Evolutionary conservation across 2,797 vertebrate species (phyloP), one percentile per base, ranked within the genome.

Genomic region (Manis crassicaudata): DNA sequence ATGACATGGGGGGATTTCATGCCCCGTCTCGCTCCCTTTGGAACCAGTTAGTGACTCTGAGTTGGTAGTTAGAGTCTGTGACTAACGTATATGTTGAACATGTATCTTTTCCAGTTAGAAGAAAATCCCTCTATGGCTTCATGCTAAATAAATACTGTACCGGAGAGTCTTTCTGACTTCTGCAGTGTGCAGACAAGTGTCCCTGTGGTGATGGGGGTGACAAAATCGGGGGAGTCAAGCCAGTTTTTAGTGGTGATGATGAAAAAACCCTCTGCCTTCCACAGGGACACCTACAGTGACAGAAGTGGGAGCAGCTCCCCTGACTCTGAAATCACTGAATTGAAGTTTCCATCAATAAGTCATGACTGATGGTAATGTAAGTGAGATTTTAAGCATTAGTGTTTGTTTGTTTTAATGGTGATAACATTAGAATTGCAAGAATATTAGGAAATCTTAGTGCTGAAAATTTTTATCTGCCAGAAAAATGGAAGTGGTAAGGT

Each of bases 261-360:
- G 46, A 95, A 29, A 92, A 75, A 77, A 13, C 62, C 25, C 0
- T 96, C 62, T 97, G 37, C 5, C 63, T 76, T 90, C 88, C 88
- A 13, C 98, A 99, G 99, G 98, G 99, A 99, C 98, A 99, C 99
- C 4, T 99, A 99, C 98, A 99, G 99, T 0, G 99, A 99, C 95
- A 96, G 98, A 90, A 99, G 99, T 5, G 99, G 98, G 93, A 99
- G 99, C 98, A 99, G 99, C 97, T 99, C 99, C 2, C 99, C 99
- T 0, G 99, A 99, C 91, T 97, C 98, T 0, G 99, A 99, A 96
- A 98, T 99, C 56, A 98, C 98, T 0, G 99, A 99, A 93, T 97
- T 99, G 81, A 99, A 99, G 98, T 99, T 99, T 68, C 98, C 99
- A 2, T 97, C 98, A 60, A 96, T 98, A 94, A 98, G 98, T 81